A percentile compares a stretch with the other conserved stretches of the same genome.
These are phyloP conservation scores for Temnothorax ravouxi DNA, from an alignment of 2,888 invertebrate genomes.

Conservation along the genomic window DNA sequence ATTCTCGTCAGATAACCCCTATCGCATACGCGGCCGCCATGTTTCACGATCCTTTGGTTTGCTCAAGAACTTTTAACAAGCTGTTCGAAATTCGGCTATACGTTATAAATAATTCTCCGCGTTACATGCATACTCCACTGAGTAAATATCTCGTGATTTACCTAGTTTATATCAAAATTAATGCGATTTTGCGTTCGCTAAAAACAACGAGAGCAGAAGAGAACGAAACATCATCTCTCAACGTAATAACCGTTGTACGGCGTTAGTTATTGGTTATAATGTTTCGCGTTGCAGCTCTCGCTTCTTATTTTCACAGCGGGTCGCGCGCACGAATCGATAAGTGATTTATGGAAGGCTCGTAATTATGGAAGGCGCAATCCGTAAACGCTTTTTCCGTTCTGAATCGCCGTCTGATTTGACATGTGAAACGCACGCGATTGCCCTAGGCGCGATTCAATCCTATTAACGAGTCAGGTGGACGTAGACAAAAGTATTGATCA, in stretches of 20 bases:
- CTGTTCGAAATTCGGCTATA: too few relatives aligned
- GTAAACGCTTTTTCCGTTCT: slow-evolving; percentile 39
- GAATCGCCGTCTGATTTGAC: slow-evolving; percentile 48
- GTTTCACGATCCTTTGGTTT: background rate
- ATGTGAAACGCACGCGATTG: slow-evolving; percentile 37
- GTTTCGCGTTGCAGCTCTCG: background rate
- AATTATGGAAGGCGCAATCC: slow-evolving; percentile 34
- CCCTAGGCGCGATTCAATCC: slow-evolving; percentile 52
- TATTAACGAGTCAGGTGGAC: slow-evolving; percentile 61
- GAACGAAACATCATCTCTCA: background rate
- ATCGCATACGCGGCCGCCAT: slow-evolving; percentile 15
- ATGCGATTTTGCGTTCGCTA: background rate
- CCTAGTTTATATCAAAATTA: background rate
- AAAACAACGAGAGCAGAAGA: background rate
- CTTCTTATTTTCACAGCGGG: background rate
- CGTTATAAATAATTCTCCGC: background rate
- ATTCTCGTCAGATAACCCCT: slow-evolving; percentile 44
- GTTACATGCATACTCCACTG: too few relatives aligned
- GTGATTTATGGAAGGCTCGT: slow-evolving; percentile 31
- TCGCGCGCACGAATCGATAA: background rate
- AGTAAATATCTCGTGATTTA: background rate
- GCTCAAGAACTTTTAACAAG: background rate
- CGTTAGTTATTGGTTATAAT: background rate
- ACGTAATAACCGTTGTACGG: background rate
- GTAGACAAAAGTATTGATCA: slow-evolving; percentile 74